Evolutionary conservation across 1,140 invertebrate genomes (phyloP).

Genomic region (Rhizoglyphus robini): DNA sequence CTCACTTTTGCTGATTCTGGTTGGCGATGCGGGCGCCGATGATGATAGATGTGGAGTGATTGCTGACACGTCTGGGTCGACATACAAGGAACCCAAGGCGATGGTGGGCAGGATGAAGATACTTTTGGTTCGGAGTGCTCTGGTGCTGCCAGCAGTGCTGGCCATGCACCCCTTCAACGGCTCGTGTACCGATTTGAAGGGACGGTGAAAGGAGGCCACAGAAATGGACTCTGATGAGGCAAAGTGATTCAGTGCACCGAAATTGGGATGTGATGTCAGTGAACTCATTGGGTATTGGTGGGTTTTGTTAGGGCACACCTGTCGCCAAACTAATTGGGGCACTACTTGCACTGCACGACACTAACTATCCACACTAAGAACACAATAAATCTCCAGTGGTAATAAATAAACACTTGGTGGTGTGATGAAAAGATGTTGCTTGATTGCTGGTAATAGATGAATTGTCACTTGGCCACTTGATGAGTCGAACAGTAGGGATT

Average conservation of each 20-base stretch:
- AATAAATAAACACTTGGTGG: too few relatives aligned
- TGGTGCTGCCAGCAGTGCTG: background rate
- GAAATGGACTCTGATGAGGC: background rate
- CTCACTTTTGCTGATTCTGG: background rate
- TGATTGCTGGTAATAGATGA: too few relatives aligned
- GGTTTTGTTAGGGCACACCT: too few relatives aligned
- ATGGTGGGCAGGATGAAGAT: background rate
- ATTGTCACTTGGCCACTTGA: too few relatives aligned
- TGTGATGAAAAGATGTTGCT: too few relatives aligned
- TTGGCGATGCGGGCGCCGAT: background rate
- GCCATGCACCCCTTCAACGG: background rate
- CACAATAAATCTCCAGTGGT: too few relatives aligned
- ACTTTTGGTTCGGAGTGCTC: constrained; percentile 1
- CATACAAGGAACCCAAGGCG: background rate
- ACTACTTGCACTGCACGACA: too few relatives aligned
- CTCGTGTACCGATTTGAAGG: background rate
- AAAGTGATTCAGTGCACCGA: background rate
- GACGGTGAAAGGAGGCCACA: background rate
- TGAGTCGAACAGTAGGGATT: too few relatives aligned
- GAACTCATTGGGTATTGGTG: background rate
- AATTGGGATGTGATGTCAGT: background rate
- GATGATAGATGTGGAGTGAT: background rate
- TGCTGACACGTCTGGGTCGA: background rate
- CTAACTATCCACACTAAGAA: too few relatives aligned
- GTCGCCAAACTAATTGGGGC: too few relatives aligned